Base-by-base conservation (phyloP, 2,888 invertebrate genomes). In the Eremobia ochroleuca region DNA sequence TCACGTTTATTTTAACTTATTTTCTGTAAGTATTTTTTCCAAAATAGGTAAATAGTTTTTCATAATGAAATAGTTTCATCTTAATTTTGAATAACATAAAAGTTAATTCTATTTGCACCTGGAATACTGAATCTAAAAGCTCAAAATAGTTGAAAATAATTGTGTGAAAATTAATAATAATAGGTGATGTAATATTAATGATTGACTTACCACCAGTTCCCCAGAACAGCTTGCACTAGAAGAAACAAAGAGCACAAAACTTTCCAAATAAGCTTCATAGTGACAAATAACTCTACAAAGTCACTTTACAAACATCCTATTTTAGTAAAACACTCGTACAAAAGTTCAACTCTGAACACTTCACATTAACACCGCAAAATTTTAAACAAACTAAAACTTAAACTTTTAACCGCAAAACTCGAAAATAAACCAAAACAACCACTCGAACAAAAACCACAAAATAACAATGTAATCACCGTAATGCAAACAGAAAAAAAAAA, bases 131-230 rank as follows among this genome's bases (percentile, higher is more conserved):
- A 52, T 52, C 1, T n/a, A 52, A 52, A 52, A 6, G 21, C 49
- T 49, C 8, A 49, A 49, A 49, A 21, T 49, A 49, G 49, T 21
- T 49, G 49, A 49, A 52, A 52, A 52, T 52, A 0, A 52, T 11
- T 55, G n/a, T n/a, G n/a, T 55, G n/a, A 55, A n/a, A 55, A 55
- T n/a, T n/a, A 11, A n/a, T 55, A 4, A 1, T 55, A 55, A 2
- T 55, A n/a, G n/a, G 25, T n/a, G 52, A 55, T 52, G 21, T 6
- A 49, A 52, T 55, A 25, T 25, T 5, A 18, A 18, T 49, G 46
- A n/a, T 28, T 37, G 8, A 95, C 96, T 96, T 93, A 97, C 96
- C 96, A 97, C 96, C 96, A 97, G 82, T 95, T 96, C 78, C 94
- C 95, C 81, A 93, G 85, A 79, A 94, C 96, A 68, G 94, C 94